These are phyloP conservation scores for Zosterops pallidus DNA, from an alignment of 2,113 vertebrate genomes.

Conservation along the genomic window DNA sequence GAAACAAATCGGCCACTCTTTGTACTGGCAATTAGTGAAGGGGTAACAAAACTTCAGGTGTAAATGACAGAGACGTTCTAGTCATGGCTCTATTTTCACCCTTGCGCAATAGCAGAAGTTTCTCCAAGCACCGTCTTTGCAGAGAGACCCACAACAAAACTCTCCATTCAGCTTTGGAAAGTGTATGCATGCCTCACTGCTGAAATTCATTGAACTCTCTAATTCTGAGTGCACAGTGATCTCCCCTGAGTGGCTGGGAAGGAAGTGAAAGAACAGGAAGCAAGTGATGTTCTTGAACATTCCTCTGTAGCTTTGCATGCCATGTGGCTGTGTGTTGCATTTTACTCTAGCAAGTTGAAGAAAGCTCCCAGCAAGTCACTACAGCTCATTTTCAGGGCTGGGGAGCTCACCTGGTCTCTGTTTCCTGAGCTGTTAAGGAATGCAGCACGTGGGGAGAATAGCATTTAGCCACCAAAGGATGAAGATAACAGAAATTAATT, in stretches of 20 bases:
- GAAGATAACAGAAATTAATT: neutral
- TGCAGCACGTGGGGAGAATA: fast-evolving
- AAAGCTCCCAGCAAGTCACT: neutral
- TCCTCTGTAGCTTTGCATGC: neutral
- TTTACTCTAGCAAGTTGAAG: neutral
- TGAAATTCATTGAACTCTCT: neutral
- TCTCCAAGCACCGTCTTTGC: neutral
- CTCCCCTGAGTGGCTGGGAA: neutral
- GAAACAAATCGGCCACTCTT: fast-evolving
- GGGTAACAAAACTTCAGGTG: neutral
- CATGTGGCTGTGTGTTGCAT: fast-evolving
- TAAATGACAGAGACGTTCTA: neutral
- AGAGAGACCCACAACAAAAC: neutral
- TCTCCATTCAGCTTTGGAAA: neutral
- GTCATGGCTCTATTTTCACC: neutral
- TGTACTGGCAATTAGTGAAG: neutral
- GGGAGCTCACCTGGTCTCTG: neutral
- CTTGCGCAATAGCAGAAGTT: neutral
- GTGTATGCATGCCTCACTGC: neutral
- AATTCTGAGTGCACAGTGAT: neutral
- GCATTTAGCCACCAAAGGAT: neutral
- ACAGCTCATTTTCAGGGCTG: neutral
- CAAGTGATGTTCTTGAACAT: fast-evolving
- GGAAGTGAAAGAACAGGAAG: neutral
- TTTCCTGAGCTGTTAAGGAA: neutral